These are phyloP conservation scores for Oscheius myriophilus DNA, from an alignment of 2,888 invertebrate genomes.

Conservation along the genomic window DNA sequence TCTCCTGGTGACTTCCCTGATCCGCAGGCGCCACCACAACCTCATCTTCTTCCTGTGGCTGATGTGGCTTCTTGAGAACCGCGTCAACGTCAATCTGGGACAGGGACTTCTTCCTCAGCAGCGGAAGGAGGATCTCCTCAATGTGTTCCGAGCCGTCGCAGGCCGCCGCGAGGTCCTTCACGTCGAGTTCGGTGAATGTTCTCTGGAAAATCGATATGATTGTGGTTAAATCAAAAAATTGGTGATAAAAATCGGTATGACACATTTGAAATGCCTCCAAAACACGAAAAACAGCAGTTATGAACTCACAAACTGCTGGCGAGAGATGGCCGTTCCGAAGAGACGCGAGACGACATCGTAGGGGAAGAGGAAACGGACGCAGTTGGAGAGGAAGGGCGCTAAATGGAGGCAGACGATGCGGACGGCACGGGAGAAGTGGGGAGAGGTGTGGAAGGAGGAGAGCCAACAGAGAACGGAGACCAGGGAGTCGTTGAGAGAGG, in stretches of 20 bases:
- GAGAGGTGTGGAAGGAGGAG: slow-evolving; percentile 40
- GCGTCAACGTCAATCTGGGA: slow-evolving; percentile 48
- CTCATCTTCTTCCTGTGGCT: neutral
- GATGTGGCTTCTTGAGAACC: slow-evolving; percentile 19
- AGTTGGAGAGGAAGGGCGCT: slow-evolving; percentile 48
- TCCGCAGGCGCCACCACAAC: neutral
- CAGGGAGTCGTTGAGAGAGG: slow-evolving; percentile 47
- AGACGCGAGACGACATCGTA: slow-evolving; percentile 36
- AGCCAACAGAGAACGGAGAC: slow-evolving; percentile 52
- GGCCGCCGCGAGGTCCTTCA: slow-evolving; percentile 41
- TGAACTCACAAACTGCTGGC: slow-evolving; percentile 47
- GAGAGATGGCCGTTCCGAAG: slow-evolving; percentile 42
- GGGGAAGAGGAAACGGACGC: slow-evolving; percentile 51
- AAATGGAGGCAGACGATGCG: slow-evolving; percentile 44
- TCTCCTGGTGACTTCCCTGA: neutral
- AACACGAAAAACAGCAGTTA: neutral
- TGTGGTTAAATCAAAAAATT: too few species aligned
- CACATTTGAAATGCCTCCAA: neutral
- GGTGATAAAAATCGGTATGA: neutral
- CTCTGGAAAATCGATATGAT: slow-evolving; percentile 28
- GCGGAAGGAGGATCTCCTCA: slow-evolving; percentile 44
- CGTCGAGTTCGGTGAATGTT: slow-evolving; percentile 45
- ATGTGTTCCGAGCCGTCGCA: slow-evolving; percentile 49
- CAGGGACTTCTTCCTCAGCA: slow-evolving; percentile 42
- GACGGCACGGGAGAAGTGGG: slow-evolving; percentile 43